Evolutionary conservation across 1,140 invertebrate species (phyloP), one percentile per base, ranked within the genome.

Genomic region (Diachasma alloeum): DNA sequence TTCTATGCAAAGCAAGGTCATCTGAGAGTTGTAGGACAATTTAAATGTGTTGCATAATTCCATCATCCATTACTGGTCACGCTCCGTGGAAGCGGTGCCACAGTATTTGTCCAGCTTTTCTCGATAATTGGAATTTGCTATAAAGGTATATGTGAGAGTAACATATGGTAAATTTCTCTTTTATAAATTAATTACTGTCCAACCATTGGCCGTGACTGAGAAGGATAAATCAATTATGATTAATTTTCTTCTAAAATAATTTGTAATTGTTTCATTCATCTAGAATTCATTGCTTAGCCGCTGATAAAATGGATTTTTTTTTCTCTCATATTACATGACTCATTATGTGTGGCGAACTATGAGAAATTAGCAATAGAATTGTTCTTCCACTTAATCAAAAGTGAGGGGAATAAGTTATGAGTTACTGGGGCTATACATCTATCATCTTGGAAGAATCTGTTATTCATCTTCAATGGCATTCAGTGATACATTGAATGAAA

Each of bases 11-110:
- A 48, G 17, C 87, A 90, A 90, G 88, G 88, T 82, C 73, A 75
- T 26, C 24, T 26, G 19, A 63, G 24, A 63, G 59, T 63, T 26
- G 24, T 26, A 11, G 59, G 13, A 53, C 83, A 82, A 86, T 69
- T 85, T 85, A 81, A 86, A 78, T 87, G 85, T 81, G 85, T 89
- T 89, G 87, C 87, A 88, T 90, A 90, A 90, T 70, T n/a, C 59
- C 42, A 36, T 26, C 71, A 36, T 22, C 86, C 83, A 86, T 86
- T 75, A 75, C 81, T 81, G 85, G 88, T 88, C 84, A 89, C 87
- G 87, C 87, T 88, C 85, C 83, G 82, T 78, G 79, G 31, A 83
- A 82, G 76, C 80, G 84, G 85, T 84, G 81, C 83, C 84, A 81
- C 68, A 53, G 44, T 26, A 72, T 53, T 79, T 81, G 73, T 67